phyloP scores from a whole-genome alignment of 1,140 invertebrate genomes.

The Drosophila jambulina region DNA sequence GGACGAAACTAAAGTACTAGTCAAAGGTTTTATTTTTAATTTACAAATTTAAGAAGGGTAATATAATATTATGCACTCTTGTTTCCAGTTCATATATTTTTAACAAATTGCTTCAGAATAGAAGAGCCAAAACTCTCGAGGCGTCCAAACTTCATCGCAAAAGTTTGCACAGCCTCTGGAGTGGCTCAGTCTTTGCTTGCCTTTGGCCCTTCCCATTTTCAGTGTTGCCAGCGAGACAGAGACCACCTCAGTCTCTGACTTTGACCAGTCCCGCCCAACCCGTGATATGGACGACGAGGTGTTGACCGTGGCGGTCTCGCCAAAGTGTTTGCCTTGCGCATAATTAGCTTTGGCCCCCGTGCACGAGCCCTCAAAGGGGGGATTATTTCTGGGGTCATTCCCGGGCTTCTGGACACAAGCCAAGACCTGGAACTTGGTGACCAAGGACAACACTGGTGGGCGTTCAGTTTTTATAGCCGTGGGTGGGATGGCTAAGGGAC shows the following conservation, averaged over 20 bases:
- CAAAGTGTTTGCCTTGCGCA: conserved; percentile 73
- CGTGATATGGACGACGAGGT: conserved; percentile 30
- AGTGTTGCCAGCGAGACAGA: conserved; percentile 13
- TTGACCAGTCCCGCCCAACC: not conserved
- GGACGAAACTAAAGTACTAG: too few relatives aligned
- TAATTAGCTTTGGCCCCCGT: conserved; percentile 58
- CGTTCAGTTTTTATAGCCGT: conserved; percentile 18
- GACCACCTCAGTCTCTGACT: not conserved
- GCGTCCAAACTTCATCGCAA: conserved; percentile 41
- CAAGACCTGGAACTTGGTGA: conserved; percentile 31
- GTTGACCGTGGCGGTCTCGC: conserved; percentile 62
- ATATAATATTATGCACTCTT: not conserved
- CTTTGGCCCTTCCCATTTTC: not conserved
- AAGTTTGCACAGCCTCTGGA: conserved; percentile 40
- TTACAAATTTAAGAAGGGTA: not conserved
- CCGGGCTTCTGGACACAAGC: conserved; percentile 27
- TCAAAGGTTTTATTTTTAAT: not conserved
- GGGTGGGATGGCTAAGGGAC: conserved; percentile 12
- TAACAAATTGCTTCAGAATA: not conserved
- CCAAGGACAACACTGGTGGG: conserved; percentile 36
- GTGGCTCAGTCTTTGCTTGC: not conserved
- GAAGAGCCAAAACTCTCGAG: conserved; percentile 2
- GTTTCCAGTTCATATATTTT: not conserved
- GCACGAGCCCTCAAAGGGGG: conserved; percentile 23
- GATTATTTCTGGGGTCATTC: conserved; percentile 32